phyloP scores from a whole-genome alignment of 2,797 vertebrate species.

The Pelobates cultripes region DNA sequence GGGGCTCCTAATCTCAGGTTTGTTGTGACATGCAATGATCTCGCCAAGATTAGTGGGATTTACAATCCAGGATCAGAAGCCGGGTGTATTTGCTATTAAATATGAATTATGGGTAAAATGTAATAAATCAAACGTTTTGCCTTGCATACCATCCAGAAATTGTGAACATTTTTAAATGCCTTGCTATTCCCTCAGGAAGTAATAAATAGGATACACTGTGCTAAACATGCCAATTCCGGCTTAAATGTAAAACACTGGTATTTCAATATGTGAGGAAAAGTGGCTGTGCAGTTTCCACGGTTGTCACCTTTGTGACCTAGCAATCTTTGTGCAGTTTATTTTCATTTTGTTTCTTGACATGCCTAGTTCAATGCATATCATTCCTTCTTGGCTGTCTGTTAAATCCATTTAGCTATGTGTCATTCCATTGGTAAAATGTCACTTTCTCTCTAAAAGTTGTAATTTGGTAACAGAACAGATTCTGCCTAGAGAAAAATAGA shows the following conservation, averaged over 20 bases:
- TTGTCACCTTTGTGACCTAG: neutral
- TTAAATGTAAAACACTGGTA: no score
- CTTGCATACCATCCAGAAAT: no score
- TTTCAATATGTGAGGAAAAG: conserved; percentile 19
- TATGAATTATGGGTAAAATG: no score
- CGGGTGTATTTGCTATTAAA: neutral
- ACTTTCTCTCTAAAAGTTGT: neutral
- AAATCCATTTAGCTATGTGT: neutral
- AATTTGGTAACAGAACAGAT: conserved; percentile 20
- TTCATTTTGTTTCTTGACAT: conserved; percentile 25
- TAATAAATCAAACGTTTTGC: no score
- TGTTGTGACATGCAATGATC: no score
- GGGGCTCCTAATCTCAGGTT: no score
- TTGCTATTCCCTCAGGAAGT: neutral
- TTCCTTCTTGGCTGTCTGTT: no score
- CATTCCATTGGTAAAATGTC: conserved; percentile 33
- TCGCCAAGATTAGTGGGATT: no score
- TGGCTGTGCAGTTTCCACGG: neutral
- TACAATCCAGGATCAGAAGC: neutral
- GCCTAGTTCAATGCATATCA: neutral
- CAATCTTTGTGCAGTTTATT: conserved; percentile 34
- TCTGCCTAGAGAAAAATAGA: conserved; percentile 13
- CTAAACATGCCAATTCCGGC: neutral
- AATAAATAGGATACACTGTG: neutral
- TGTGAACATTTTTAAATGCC: no score